phyloP scores from a whole-genome alignment of 2,888 invertebrate genomes.

The Leucophenga montana region DNA sequence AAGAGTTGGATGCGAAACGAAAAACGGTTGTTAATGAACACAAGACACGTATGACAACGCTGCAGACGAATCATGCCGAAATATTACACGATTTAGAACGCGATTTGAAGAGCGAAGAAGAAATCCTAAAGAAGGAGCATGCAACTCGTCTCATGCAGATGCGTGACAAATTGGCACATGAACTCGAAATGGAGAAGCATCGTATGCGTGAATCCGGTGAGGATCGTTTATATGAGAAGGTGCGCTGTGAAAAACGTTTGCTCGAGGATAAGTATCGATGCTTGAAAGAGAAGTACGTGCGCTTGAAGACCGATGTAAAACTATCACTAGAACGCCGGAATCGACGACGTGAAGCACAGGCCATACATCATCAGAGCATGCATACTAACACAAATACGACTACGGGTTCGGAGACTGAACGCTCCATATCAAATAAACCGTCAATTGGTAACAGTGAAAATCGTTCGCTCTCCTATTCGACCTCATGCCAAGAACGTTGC shows the following conservation, averaged over 20 bases:
- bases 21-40: constrained; percentile 76
- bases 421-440: constrained; percentile 82
- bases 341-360: constrained; percentile 77
- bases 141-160: constrained; percentile 79
- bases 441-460: constrained; percentile 74
- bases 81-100: constrained; percentile 71
- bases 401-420: constrained; percentile 86
- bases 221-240: constrained; percentile 77
- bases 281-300: constrained; percentile 86
- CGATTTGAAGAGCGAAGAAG: constrained; percentile 76
- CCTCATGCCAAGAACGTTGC: constrained; percentile 52
- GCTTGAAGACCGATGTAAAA: constrained; percentile 86
- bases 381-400: constrained; percentile 76
- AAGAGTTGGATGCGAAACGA: constrained; percentile 74
- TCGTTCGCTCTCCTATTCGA: constrained; percentile 64
- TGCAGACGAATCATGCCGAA: constrained; percentile 71
- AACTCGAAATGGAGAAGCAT: constrained; percentile 75
- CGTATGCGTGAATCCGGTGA: constrained; percentile 72
- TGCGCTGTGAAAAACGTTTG: constrained; percentile 81
- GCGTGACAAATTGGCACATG: constrained; percentile 77
- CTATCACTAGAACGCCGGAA: constrained; percentile 84
- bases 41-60: constrained; percentile 70
- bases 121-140: constrained; percentile 80
- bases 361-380: constrained; percentile 60
- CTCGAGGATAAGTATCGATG: constrained; percentile 86